Base-by-base conservation (phyloP, 2,888 invertebrate genomes). In the Pandemis heparana region DNA sequence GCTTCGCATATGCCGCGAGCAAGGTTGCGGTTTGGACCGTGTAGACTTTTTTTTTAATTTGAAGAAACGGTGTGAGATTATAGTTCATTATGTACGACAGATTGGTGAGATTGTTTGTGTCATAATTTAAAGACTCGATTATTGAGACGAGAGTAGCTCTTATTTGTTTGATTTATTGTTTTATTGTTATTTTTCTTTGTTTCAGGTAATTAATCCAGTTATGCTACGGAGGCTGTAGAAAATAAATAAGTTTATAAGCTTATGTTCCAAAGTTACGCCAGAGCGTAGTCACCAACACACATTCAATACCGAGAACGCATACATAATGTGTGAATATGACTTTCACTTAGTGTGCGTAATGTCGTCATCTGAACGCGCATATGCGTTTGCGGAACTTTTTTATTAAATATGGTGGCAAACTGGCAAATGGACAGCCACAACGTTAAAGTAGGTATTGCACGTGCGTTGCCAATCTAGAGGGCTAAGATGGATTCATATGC, bases 11-110 rank as follows among this genome's bases (percentile, higher is more conserved):
- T 63, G 63, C 46, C 63, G 46, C 14, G 43, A 23, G 46, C 32
- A 46, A 63, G 56, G 56, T 23, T 63, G 63, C 8, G 63, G 63
- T 63, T 43, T 18, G 16, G n/a, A 63, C 62, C 18, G 18, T 41
- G 14, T 32, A 2, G 8, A 14, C 23, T 14, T 46, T 63, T 63
- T 63, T 46, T 23, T 53, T 53, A 53, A 53, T 53, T 7, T 53
- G 18, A 18, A 16, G 12, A 56, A 56, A 56, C 23, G 56, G 10
- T 51, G 3, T 53, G 56, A 12, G 23, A 56, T 56, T 53, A 53
- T 53, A 18, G 51, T 53, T 53, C 6, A 53, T 53, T 53, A 53
- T 53, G 16, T 51, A 51, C 4, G n/a, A 16, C 18, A 51, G n/a
- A 12, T 14, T 10, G 10, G 41, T 41, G 46, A 46, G 14, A 46